Evolutionary conservation across 2,113 vertebrate genomes (phyloP), one percentile per base, ranked within the genome.

Genomic region (Ceyx cyanopectus): DNA sequence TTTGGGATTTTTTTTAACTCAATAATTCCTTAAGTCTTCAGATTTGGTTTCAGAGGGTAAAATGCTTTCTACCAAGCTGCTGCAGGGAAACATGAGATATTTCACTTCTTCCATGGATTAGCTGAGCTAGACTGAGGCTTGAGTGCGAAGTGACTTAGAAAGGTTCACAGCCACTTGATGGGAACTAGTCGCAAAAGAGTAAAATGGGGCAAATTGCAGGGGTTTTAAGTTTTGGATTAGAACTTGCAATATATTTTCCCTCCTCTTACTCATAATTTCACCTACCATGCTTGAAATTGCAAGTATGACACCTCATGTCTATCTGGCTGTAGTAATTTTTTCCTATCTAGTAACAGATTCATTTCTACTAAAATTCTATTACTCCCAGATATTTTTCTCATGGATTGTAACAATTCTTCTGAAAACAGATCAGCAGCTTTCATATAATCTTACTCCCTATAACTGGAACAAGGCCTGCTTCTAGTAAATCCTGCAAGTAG

Each of bases 361-460:
- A 92, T 96, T 97, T 97, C 94, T 96, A 69, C 95, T 97, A 94
- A 97, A 96, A 96, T 98, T 96, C 94, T 94, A 96, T 97, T 97
- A 97, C 96, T 88, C 65, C 68, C 75, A 95, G 93, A 92, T 93
- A 96, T 98, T 97, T 97, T 94, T 98, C 72, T 93, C 92, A 96
- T 96, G 93, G 89, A 95, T 95, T 97, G 90, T 93, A 96, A 90
- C 94, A 95, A 87, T 95, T 97, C 92, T 86, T 96, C 95, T 94
- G 77, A 96, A 98, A 98, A 96, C 62, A 97, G 95, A 97, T 97
- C 95, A 98, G 94, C 95, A 96, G 92, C 96, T 97, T 97, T 86
- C 79, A 75, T 96, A 90, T 97, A 98, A 98, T 97, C 96, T 97
- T 74, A 93, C 94, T 96, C 91, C 83, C 40, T 92, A 63, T 97